Percentiles rank a stretch among this genome's conserved stretches.
Evolutionary conservation across 2,888 invertebrate species (phyloP).

Genomic region (Hymenopus coronatus): DNA sequence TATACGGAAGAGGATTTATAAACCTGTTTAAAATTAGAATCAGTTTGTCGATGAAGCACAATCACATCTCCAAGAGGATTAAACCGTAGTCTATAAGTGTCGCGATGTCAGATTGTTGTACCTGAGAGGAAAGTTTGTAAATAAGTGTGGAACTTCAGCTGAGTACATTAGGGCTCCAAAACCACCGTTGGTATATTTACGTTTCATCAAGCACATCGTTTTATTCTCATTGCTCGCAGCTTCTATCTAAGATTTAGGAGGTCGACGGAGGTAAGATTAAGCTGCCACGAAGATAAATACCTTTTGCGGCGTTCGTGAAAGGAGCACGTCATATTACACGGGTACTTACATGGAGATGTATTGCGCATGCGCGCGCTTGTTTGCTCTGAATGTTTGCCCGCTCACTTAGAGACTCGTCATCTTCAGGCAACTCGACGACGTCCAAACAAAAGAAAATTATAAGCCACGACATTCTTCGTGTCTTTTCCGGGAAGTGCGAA

Average conservation of each 20-base stretch:
- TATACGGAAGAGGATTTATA: too few relatives aligned
- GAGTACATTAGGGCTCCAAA: too few relatives aligned
- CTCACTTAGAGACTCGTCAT: neutral
- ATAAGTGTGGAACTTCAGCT: too few relatives aligned
- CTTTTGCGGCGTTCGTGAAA: neutral
- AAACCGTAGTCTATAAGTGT: too few relatives aligned
- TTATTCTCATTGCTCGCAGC: neutral
- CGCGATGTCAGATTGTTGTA: too few relatives aligned
- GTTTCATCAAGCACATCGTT: neutral
- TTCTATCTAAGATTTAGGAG: neutral
- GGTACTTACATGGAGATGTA: neutral
- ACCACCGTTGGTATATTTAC: neutral
- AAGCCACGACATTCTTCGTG: neutral
- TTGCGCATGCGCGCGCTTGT: neutral
- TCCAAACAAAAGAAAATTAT: neutral
- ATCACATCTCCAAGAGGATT: too few relatives aligned
- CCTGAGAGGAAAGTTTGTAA: too few relatives aligned
- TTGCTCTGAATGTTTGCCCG: neutral
- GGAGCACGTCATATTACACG: neutral
- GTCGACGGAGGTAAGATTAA: neutral
- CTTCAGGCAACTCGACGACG: neutral
- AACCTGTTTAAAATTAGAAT: too few relatives aligned
- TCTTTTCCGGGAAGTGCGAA: neutral
- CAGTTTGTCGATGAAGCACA: too few relatives aligned
- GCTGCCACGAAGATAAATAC: neutral